Conservation (phyloP, 1,140 invertebrate genomes). For the Heterodera schachtii region DNA sequence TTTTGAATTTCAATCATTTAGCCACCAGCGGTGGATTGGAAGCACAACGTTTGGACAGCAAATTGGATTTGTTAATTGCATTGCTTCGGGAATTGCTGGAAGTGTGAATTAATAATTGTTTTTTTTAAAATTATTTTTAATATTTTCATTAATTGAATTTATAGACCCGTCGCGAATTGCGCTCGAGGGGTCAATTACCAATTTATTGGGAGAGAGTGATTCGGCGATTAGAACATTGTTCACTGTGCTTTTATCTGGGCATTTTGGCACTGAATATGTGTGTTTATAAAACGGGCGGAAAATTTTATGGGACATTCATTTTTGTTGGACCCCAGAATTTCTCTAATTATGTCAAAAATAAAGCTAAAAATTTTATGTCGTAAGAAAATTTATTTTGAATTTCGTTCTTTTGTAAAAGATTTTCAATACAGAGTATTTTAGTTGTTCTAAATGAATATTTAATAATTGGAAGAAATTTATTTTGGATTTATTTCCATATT, state of each 20-base stretch:
- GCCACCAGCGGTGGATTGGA: slow-evolving; percentile 8
- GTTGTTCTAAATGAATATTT: not conserved
- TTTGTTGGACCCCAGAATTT: too few relatives aligned
- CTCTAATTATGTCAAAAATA: too few relatives aligned
- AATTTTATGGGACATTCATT: too few relatives aligned
- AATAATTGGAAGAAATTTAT: not conserved
- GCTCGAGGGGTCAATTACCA: slow-evolving; percentile 45
- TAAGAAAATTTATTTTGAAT: too few relatives aligned
- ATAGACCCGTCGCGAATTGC: slow-evolving; percentile 37
- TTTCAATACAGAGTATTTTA: slow-evolving; percentile 21
- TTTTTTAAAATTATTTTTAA: not conserved
- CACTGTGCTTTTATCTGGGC: slow-evolving; percentile 56
- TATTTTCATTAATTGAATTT: slow-evolving; percentile 11
- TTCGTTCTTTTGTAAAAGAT: too few relatives aligned
- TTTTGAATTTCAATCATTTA: not conserved
- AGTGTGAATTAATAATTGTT: slow-evolving; percentile 18
- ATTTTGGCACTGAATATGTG: slow-evolving; percentile 57
- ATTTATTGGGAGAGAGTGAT: slow-evolving; percentile 63
- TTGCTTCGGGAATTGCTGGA: slow-evolving; percentile 58
- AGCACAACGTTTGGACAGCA: slow-evolving; percentile 38
- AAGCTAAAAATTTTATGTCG: too few relatives aligned
- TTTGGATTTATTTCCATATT: not conserved
- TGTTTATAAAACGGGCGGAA: slow-evolving; percentile 3
- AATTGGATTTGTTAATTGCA: slow-evolving; percentile 57
- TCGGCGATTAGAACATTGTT: slow-evolving; percentile 53